Base-by-base conservation (phyloP, 2,888 invertebrate species). In the Synergus laeviventris region DNA sequence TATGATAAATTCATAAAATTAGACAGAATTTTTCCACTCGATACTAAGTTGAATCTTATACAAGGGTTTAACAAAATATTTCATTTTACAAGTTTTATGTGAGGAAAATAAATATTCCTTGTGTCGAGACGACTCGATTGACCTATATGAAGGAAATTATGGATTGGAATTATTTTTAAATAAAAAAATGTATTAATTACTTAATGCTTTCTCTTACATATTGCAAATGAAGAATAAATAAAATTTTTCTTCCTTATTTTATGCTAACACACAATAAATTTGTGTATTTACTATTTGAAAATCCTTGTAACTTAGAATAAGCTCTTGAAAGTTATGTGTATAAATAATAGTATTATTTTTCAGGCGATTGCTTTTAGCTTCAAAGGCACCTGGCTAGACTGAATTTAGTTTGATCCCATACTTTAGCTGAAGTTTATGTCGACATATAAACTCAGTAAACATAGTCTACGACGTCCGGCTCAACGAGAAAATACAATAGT, bases 351-450 rank as follows among this genome's bases (percentile, higher is more conserved):
- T 49, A 24, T 70, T 49, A 45, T 45, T 49, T 45, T 70, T 11
- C 31, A 49, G n/a, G 49, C 49, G 31, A 70, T 70, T 70, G 70
- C 49, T n/a, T 11, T n/a, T 49, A n/a, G 5, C 49, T 70, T 49
- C 31, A n/a, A 70, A 70, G n/a, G 36, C 49, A 70, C 49, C 70
- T 70, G 70, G 70, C 70, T 70, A 70, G 70, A 70, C 70, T 49
- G 70, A 70, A 70, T 70, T 70, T 70, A 70, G 45, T 70, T 21
- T 49, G 70, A 70, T 70, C 49, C 49, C 49, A 49, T 70, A 70
- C 70, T 70, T 70, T 70, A 70, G 49, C 49, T 49, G 31, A 36
- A 70, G 70, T 70, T 70, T 70, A 70, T 70, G 49, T 70, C 49
- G 49, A 49, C 24, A 49, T 70, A 70, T 70, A 70, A 70, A 64